Conservation (phyloP, 2,113 vertebrate species). For the Oncorhynchus mykiss region DNA sequence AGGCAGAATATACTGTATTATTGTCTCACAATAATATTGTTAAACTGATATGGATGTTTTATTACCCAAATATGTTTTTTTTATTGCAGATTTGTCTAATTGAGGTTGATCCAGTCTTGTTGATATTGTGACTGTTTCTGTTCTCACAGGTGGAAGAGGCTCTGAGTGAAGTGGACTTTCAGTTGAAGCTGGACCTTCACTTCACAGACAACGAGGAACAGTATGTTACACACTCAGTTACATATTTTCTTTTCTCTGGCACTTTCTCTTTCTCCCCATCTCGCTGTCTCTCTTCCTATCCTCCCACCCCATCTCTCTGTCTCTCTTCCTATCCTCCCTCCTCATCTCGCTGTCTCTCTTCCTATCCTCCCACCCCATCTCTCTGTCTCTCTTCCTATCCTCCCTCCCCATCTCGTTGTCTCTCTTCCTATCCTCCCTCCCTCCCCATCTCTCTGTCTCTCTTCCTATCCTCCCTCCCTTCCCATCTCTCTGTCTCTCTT, state of each 20-base stretch:
- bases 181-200: slow-evolving; percentile 93
- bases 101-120: not conserved
- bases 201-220: slow-evolving; percentile 93
- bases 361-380: too few relatives aligned
- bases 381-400: too few relatives aligned
- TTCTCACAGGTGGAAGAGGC: slow-evolving; percentile 85
- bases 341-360: too few relatives aligned
- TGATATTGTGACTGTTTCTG: not conserved
- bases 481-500: too few relatives aligned
- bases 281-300: not conserved
- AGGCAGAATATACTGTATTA: too few relatives aligned
- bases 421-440: not conserved
- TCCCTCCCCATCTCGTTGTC: too few relatives aligned
- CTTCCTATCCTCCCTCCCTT: too few relatives aligned
- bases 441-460: too few relatives aligned
- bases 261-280: not conserved
- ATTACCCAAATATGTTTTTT: not conserved
- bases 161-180: slow-evolving; percentile 90
- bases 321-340: too few relatives aligned
- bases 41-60: not conserved
- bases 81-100: slow-evolving; percentile 13
- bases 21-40: too few relatives aligned
- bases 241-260: not conserved
- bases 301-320: too few relatives aligned
- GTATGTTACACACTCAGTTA: slow-evolving; percentile 72